A percentile compares a stretch with the other conserved stretches of the same genome.
Evolutionary conservation across 2,888 invertebrate genomes (phyloP).

Genomic region (Eristalis arbustorum): DNA sequence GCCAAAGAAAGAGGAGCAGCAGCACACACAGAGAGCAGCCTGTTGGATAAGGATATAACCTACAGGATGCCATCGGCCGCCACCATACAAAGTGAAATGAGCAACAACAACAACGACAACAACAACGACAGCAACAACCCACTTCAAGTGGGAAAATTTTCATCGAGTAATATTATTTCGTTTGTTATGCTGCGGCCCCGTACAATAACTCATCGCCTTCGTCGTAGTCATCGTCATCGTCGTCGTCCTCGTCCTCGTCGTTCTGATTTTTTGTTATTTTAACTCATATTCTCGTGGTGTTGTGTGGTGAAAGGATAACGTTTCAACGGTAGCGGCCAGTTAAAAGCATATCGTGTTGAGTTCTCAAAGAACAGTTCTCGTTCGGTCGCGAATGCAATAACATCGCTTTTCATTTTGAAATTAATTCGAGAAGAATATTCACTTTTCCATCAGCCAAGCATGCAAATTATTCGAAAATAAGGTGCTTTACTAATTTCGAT

Average conservation of each 20-base stretch:
- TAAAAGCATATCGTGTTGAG: conserved; percentile 54
- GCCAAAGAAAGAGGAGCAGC: conserved; percentile 52
- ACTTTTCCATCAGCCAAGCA: not conserved
- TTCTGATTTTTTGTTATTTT: conserved; percentile 12
- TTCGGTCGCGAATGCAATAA: conserved; percentile 61
- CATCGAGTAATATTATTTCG: conserved; percentile 69
- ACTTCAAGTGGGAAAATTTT: conserved; percentile 65
- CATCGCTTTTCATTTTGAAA: conserved; percentile 40
- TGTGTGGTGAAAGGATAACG: conserved; percentile 48
- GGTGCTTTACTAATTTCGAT: conserved; percentile 3
- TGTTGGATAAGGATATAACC: conserved; percentile 51
- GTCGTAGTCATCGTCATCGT: conserved; percentile 10
- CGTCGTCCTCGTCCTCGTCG: not conserved
- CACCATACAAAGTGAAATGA: conserved; percentile 61
- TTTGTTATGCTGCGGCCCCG: conserved; percentile 47
- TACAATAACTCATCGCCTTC: conserved; percentile 42
- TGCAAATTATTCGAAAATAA: not conserved
- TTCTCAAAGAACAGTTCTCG: conserved; percentile 61
- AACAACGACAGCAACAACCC: conserved; percentile 39
- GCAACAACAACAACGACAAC: conserved; percentile 65
- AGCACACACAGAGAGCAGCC: conserved; percentile 33
- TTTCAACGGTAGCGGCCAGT: conserved; percentile 43
- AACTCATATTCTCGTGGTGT: conserved; percentile 38
- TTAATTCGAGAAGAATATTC: not conserved
- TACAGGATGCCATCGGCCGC: conserved; percentile 41